Evolutionary conservation across 2,888 invertebrate genomes (phyloP).

Genomic region (Rhimphoctona megacephalus): DNA sequence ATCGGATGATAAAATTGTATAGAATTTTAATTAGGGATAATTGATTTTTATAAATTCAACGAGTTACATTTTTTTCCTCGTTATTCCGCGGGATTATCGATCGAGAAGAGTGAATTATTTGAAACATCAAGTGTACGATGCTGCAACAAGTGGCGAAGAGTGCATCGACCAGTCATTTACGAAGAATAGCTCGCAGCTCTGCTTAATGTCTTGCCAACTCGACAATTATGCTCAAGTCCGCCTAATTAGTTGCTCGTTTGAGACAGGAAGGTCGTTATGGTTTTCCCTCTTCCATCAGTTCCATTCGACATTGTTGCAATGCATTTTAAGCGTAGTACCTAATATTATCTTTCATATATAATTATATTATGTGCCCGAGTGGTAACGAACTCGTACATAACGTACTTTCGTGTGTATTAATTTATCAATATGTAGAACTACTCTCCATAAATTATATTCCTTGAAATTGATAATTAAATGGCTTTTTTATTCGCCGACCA

Average conservation of each 20-base stretch:
- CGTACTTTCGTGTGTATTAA: background rate
- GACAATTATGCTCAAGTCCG: conserved; percentile 65
- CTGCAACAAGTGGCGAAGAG: conserved; percentile 44
- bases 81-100: background rate
- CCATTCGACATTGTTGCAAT: conserved; percentile 36
- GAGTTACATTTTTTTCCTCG: background rate
- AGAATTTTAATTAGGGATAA: background rate
- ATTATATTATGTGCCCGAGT: conserved; percentile 44
- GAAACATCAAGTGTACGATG: conserved; percentile 22
- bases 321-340: conserved; percentile 28
- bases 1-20: background rate
- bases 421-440: background rate
- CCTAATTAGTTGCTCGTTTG: conserved; percentile 66
- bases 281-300: conserved; percentile 35
- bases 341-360: conserved; percentile 38
- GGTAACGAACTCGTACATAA: conserved; percentile 56
- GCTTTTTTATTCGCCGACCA: conserved; percentile 53
- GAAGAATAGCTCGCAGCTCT: conserved; percentile 9
- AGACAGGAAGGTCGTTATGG: conserved; percentile 66
- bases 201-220: conserved; percentile 40
- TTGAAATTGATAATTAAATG: conserved; percentile 57
- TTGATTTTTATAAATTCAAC: background rate
- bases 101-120: background rate
- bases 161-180: conserved; percentile 44
- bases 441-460: conserved; percentile 11